phyloP scores from a whole-genome alignment of 2,888 invertebrate species.

The Yponomeuta malinellus region DNA sequence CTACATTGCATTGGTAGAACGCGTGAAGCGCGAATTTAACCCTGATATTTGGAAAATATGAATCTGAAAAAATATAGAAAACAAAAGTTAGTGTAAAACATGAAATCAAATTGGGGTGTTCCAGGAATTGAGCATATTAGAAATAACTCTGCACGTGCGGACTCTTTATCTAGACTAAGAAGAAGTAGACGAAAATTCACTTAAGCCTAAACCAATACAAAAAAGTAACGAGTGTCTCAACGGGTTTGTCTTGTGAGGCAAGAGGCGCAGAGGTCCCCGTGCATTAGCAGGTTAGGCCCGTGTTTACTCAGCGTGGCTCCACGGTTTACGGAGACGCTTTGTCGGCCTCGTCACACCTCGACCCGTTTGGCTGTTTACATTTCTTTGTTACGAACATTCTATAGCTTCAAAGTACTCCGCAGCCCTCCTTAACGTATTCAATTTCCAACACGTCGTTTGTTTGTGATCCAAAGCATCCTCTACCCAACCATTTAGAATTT shows the following conservation, averaged over 20 bases:
- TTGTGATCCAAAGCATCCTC: neutral
- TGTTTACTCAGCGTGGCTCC: constrained; percentile 55
- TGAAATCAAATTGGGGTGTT: no score
- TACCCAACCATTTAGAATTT: neutral
- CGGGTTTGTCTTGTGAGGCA: neutral
- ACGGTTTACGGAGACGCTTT: constrained; percentile 54
- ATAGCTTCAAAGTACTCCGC: neutral
- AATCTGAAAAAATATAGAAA: no score
- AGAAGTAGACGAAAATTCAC: neutral
- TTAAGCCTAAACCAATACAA: neutral
- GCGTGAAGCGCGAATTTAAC: no score
- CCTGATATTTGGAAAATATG: no score
- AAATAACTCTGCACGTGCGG: no score
- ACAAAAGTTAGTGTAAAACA: no score
- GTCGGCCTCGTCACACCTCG: constrained; percentile 41
- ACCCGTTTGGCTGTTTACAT: constrained; percentile 46
- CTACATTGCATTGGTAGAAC: no score
- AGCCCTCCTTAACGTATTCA: neutral
- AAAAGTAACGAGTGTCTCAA: neutral
- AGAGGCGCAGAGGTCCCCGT: constrained; percentile 36
- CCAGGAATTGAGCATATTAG: no score
- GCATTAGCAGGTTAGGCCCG: constrained; percentile 53
- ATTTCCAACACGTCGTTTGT: neutral
- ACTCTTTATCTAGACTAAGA: no score
- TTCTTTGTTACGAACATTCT: constrained; percentile 23